Conservation (phyloP, 1,140 invertebrate species). For the Drosophila simulans region DNA sequence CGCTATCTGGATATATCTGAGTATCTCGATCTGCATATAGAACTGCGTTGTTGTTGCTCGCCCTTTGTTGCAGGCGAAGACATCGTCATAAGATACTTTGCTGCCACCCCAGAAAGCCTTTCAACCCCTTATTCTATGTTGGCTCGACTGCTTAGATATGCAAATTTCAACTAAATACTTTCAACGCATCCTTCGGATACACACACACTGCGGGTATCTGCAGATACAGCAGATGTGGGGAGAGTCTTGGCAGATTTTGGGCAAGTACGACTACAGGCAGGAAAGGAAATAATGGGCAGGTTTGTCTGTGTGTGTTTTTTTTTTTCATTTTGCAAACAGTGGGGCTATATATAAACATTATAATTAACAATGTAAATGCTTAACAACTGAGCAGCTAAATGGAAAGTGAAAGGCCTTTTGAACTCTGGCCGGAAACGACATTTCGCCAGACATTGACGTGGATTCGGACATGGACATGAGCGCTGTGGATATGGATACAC, state of each 20-base stretch:
- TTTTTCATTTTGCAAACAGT: conserved; percentile 3
- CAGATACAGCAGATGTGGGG: conserved; percentile 12
- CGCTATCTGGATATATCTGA: conserved; percentile 59
- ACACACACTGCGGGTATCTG: conserved; percentile 6
- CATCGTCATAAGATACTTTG: conserved; percentile 81
- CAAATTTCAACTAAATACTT: conserved; percentile 79
- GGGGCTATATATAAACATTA: conserved; percentile 40
- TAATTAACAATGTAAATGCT: conserved; percentile 60
- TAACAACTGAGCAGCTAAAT: conserved; percentile 31
- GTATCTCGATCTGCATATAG: conserved; percentile 53
- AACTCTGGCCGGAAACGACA: conserved; percentile 49
- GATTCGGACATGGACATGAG: conserved; percentile 20
- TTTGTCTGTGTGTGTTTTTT: background rate
- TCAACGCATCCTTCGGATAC: conserved; percentile 73
- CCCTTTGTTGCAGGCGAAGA: conserved; percentile 34
- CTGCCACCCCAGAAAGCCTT: conserved; percentile 21
- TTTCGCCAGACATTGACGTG: conserved; percentile 40
- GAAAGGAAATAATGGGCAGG: conserved; percentile 38
- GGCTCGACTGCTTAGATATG: conserved; percentile 80
- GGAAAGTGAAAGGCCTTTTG: conserved; percentile 58
- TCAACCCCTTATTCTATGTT: conserved; percentile 57
- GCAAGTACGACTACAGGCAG: background rate
- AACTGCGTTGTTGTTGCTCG: conserved; percentile 32
- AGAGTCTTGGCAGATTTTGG: conserved; percentile 15
- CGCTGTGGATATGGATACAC: conserved; percentile 16